Base-by-base conservation (phyloP, 2,113 vertebrate species). In the Myiopsitta monachus region DNA sequence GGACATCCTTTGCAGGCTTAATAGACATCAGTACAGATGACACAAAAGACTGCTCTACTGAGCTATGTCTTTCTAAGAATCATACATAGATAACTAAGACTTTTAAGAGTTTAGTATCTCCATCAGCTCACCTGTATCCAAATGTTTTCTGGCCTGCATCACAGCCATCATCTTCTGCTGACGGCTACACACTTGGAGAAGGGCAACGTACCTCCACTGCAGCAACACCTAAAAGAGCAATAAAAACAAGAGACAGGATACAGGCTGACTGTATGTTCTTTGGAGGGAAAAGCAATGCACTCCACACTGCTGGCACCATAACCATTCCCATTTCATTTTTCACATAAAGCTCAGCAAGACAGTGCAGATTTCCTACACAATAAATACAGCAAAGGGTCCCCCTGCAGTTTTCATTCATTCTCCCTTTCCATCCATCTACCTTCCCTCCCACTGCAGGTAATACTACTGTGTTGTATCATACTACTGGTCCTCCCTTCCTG, bases 141-240 rank as follows among this genome's bases (percentile, higher is more conserved):
- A 52, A 46, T 77, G 95, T 83, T 78, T 93, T 84, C 80, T 97
- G 79, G 97, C 98, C 59, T 96, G 93, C 83, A 46, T 74, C 62
- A 98, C 44, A 73, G 97, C 92, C 63, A 93, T 94, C 39, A 57
- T 77, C 94, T 98, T 97, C 95, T 98, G 98, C 83, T 96, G 96
- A 38, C 68, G 97, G 72, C 59, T 88, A 83, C 86, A 92, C 1
- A 95, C 80, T 49, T 76, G 97, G 55, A 90, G 13, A 5, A 61
- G 87, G 3, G 97, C 95, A 14, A 74, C 38, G 21, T 96, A 91
- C 91, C 90, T 97, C 99, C 99, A 99, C 43, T 87, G 97, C 11
- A 94, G 79, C 83, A 99, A 91, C 81, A 97, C 97, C 98, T 98
- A 10, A 3, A 22, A 62, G 64, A 10, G 55, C 2, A 85, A 76